Conservation (phyloP, 1,140 invertebrate species). For the Ctenoplectra terminalis region DNA sequence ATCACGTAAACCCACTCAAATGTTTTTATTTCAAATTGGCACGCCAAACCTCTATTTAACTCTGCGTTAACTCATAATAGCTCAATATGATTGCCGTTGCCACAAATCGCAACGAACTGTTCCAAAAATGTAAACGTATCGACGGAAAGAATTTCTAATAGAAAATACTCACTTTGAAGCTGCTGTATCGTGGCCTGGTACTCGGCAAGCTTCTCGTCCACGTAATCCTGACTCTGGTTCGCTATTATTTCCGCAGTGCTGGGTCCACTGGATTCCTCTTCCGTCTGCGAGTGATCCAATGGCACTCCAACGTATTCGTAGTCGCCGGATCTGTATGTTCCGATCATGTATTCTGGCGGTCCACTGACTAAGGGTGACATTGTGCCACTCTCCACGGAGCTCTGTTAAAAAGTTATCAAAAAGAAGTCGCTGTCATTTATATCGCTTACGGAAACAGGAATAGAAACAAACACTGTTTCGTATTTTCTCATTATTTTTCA, state of each 20-base stretch:
- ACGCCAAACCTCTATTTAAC: background rate
- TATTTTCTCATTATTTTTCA: too few species aligned
- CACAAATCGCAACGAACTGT: too few species aligned
- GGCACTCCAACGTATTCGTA: slow-evolving; percentile 88
- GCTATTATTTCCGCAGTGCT: slow-evolving; percentile 96
- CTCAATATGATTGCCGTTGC: too few species aligned
- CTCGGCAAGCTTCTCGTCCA: slow-evolving; percentile 96
- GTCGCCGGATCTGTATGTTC: slow-evolving; percentile 84
- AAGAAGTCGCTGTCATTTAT: slow-evolving; percentile 66
- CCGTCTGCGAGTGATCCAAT: slow-evolving; percentile 87
- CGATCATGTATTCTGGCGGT: slow-evolving; percentile 86
- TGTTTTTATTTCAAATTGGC: background rate
- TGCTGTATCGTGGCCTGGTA: slow-evolving; percentile 95
- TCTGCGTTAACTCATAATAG: too few species aligned
- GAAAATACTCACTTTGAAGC: slow-evolving; percentile 89
- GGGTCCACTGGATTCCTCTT: slow-evolving; percentile 88
- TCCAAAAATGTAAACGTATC: too few species aligned
- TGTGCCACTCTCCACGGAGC: slow-evolving; percentile 75
- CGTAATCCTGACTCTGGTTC: slow-evolving; percentile 95
- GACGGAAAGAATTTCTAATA: background rate
- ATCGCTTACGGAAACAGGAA: too few species aligned
- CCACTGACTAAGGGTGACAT: slow-evolving; percentile 84
- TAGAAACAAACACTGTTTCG: too few species aligned
- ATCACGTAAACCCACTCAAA: background rate
- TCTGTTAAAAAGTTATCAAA: slow-evolving; percentile 54